These are phyloP conservation scores for Drosophila histrio DNA, from an alignment of 2,888 invertebrate species.

Conservation along the genomic window DNA sequence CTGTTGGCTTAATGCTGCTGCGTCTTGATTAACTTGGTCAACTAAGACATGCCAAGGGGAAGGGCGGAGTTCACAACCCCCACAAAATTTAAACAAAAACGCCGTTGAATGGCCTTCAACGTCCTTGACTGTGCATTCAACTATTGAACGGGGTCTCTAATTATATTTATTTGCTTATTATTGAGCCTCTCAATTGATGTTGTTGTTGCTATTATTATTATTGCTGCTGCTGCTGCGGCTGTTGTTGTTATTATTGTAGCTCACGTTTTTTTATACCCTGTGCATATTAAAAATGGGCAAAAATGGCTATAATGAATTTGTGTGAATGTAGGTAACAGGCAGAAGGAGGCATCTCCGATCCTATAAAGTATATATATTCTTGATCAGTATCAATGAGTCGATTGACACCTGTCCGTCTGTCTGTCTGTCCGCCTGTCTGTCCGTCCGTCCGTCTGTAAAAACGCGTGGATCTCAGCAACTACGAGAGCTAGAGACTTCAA, in stretches of 20 bases:
- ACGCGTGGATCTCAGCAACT: too few species aligned
- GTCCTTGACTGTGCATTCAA: conserved; percentile 69
- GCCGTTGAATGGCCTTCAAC: conserved; percentile 78
- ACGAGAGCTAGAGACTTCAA: too few species aligned
- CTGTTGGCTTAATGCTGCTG: conserved; percentile 56
- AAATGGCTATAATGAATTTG: too few species aligned
- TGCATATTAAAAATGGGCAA: too few species aligned
- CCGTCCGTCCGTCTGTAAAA: too few species aligned
- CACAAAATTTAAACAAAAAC: conserved; percentile 33
- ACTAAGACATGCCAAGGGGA: not conserved
- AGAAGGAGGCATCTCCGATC: too few species aligned
- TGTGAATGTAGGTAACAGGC: too few species aligned
- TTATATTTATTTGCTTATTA: conserved; percentile 76
- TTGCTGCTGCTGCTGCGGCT: conserved; percentile 34
- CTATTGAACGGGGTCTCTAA: conserved; percentile 62
- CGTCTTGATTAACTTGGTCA: conserved; percentile 64
- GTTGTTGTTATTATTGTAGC: conserved; percentile 48
- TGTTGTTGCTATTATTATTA: conserved; percentile 23
- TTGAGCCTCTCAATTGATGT: conserved; percentile 44
- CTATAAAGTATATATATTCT: too few species aligned
- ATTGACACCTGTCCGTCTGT: too few species aligned
- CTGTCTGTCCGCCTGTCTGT: too few species aligned
- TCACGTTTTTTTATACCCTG: conserved; percentile 77
- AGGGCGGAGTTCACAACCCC: conserved; percentile 52
- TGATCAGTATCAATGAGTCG: too few species aligned